A percentile compares a stretch with the other conserved stretches of the same genome.
Conservation (phyloP, 2,797 vertebrate species). For the Centropyge bicolor region DNA sequence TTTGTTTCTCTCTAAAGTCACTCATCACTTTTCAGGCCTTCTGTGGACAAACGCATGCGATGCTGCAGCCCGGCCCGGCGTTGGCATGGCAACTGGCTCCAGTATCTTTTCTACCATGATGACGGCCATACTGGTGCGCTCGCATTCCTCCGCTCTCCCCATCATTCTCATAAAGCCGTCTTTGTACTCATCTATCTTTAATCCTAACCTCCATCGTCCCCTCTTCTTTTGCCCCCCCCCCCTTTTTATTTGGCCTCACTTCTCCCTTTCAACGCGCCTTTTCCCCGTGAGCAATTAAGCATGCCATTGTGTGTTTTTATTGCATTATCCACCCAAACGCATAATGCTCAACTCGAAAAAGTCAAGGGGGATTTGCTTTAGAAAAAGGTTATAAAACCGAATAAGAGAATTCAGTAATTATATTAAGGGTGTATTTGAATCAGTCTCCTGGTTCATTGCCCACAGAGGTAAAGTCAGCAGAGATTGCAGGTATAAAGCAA, state of each 20-base stretch:
- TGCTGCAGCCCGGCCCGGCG: constrained; percentile 40
- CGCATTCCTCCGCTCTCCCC: constrained; percentile 10
- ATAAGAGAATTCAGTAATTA: constrained; percentile 50
- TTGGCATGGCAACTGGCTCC: constrained; percentile 79
- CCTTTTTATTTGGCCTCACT: neutral
- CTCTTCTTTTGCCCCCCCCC: neutral
- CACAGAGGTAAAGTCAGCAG: constrained; percentile 38
- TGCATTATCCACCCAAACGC: constrained; percentile 58
- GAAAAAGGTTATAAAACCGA: constrained; percentile 51
- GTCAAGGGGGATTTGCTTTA: constrained; percentile 59
- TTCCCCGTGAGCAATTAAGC: constrained; percentile 55
- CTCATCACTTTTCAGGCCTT: constrained; percentile 48
- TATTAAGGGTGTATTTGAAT: constrained; percentile 45
- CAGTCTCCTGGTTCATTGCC: constrained; percentile 30
- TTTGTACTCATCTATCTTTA: neutral
- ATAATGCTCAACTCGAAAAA: constrained; percentile 42
- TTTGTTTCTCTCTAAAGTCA: constrained; percentile 53
- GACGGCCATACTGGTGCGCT: constrained; percentile 48
- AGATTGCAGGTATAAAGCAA: constrained; percentile 42
- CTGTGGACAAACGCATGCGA: constrained; percentile 43
- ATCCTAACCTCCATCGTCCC: constrained; percentile 1
- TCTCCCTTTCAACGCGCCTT: neutral
- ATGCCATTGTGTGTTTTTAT: constrained; percentile 66
- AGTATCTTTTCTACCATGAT: constrained; percentile 50
- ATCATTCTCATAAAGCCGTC: constrained; percentile 14